These are phyloP conservation scores for Cactoblastis cactorum DNA, from an alignment of 2,888 invertebrate species.

Conservation along the genomic window DNA sequence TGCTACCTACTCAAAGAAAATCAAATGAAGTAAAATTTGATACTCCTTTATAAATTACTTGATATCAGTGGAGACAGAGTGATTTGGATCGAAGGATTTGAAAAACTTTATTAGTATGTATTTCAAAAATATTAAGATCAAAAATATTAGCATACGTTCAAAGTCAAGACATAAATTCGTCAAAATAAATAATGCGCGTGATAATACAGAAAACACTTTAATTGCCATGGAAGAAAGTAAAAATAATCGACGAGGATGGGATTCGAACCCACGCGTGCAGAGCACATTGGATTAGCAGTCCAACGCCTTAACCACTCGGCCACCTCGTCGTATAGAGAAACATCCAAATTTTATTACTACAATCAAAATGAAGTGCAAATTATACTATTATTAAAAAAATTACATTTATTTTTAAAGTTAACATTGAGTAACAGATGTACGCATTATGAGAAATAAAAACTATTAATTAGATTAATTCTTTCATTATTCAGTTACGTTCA, in stretches of 20 bases:
- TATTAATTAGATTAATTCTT: background rate
- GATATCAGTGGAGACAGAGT: no score
- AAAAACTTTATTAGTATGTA: no score
- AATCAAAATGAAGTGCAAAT: conserved; percentile 11
- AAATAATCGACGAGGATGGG: conserved; percentile 85
- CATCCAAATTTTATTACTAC: conserved; percentile 35
- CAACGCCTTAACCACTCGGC: conserved; percentile 93
- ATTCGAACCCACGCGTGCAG: conserved; percentile 92
- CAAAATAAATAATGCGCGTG: no score
- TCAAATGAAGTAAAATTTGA: no score
- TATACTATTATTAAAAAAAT: background rate
- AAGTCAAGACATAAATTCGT: no score
- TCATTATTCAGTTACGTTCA: background rate
- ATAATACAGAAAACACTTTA: no score
- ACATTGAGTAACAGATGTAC: background rate
- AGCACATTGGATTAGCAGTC: conserved; percentile 93
- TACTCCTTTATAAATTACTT: no score
- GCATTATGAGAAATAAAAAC: background rate
- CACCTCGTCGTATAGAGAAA: conserved; percentile 81
- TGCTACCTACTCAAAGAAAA: no score
- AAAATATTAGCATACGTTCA: no score
- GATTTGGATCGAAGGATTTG: no score
- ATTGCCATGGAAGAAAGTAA: conserved; percentile 24
- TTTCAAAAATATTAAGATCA: no score
- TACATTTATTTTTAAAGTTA: no score